Base-by-base conservation (phyloP, 2,797 vertebrate species). In the Rhinogobio ventralis region DNA sequence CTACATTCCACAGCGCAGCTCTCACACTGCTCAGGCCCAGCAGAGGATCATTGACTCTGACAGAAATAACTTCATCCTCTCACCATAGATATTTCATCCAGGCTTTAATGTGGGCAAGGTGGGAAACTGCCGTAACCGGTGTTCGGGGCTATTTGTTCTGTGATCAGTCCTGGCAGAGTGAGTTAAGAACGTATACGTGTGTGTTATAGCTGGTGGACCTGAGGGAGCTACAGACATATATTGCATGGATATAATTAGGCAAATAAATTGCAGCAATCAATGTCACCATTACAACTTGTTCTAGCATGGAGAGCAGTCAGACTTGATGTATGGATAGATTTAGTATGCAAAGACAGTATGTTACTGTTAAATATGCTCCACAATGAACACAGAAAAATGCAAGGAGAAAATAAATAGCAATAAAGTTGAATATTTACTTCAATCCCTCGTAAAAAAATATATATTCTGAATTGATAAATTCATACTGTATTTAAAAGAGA, bases 61-160 rank as follows among this genome's bases (percentile, higher is more conserved):
- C 71, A 87, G 51, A 87, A 79, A 87, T 83, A 78, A 89, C 86
- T 86, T 84, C 82, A 67, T 85, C 83, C 78, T 87, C 76, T 81
- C 66, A 19, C 72, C 2, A 36, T 76, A 89, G 71, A 92, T 87
- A 88, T 88, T 89, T 89, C 82, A 86, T 45, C 33, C 79, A 7
- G 19, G 53, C 73, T 90, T 89, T 87, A 88, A 89, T 78, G 77
- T 88, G 76, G 25, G 28, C 4, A 42, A 30, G 77, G 42, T 45
- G 79, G 80, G 68, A 53, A 49, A 72, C 77, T 74, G 83, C 46
- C 62, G 13, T 78, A 88, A 62, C 72, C 64, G 33, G 36, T 20
- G 74, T 73, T 76, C 10, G 20, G 30, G 53, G 86, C 79, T 69
- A 86, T 88, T 76, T 87, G 84, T 88, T 82, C 46, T 87, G 66